Base-by-base conservation (phyloP, 2,797 vertebrate genomes). In the Craterocephalus amniculus region DNA sequence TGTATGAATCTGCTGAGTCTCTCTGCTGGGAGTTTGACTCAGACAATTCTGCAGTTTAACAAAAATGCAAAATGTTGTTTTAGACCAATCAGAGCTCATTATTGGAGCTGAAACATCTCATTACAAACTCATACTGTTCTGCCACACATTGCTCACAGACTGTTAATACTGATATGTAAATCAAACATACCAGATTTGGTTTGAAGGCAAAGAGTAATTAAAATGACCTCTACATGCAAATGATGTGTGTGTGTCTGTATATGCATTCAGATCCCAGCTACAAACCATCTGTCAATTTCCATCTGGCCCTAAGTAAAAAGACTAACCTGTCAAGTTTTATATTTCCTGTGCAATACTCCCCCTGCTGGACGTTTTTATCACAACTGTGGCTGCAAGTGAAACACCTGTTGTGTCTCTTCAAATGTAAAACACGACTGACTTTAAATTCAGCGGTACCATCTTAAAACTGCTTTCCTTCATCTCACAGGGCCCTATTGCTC, bases 401-500 rank as follows among this genome's bases (percentile, higher is more conserved):
- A 43, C 40, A 45, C 8, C 49, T 71, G 54, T 1, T 12, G 18
- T 8, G 0, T 52, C 26, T 62, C n/a, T n/a, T n/a, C n/a, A n/a
- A n/a, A n/a, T n/a, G n/a, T n/a, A n/a, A n/a, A n/a, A 63, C 2
- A 27, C 67, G 52, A 67, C 11, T 20, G 45, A 24, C 4, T 2
- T 13, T 45, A 26, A 65, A 56, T 38, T 6, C 0, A 61, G 24
- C 6, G 22, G 16, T 20, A 14, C 34, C 4, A 1, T 51, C 43
- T 16, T 52, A 70, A 35, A 45, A 63, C 22, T 48, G 1, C 1
- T 27, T 32, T 55, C 70, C 35, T 82, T 54, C 45, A 43, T 67
- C 60, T 31, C 18, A 14, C 87, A 95, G 94, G 93, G 93, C 60
- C 93, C 92, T 70, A 94, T 95, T 84, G 96, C 91, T 89, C 95